Evolutionary conservation across 2,888 invertebrate species (phyloP), one percentile per base, ranked within the genome.

Genomic region (Limnephilus marmoratus): DNA sequence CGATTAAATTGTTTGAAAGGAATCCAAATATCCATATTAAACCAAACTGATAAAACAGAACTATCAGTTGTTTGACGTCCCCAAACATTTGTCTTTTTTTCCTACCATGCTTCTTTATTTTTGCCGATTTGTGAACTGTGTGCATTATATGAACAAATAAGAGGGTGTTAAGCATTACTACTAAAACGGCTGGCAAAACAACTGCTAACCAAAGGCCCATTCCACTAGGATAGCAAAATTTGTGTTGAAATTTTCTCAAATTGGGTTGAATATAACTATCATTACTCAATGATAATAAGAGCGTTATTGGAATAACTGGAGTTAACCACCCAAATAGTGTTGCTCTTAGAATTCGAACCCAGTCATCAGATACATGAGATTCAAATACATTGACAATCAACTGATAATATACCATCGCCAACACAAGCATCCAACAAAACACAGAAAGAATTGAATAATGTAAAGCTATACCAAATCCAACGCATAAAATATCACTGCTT

Each of bases 361-460:
- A 97, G 92, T 97, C 96, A 0, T 97, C 96, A 18, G 96, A 96
- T 85, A 96, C 96, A n/a, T 96, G 95, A 0, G 96, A 29, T 53
- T 87, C 96, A 90, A 97, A 96, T 2, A 97, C 97, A 94, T 96
- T 96, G 34, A 97, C 97, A 93, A 97, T 96, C 90, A 97, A 95
- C 85, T 97, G 95, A 94, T 97, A 97, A 91, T 97, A 97, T 45
- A 97, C 94, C 0, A 97, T 95, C 2, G 97, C 97, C 89, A 97
- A 97, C 18, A 97, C 97, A 83, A 97, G 94, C 97, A 97, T 97
- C 98, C 97, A 98, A 94, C 96, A 96, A 94, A 97, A 97, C 9
- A 97, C 97, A 0, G 97, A 96, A 34, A 97, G 94, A 41, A 97
- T 96, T 24, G 97, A 96, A 94, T 97, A 97, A 94, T 97, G 97